These are phyloP conservation scores for Tricholaema leucomelas DNA, from an alignment of 2,113 vertebrate genomes.

Conservation along the genomic window DNA sequence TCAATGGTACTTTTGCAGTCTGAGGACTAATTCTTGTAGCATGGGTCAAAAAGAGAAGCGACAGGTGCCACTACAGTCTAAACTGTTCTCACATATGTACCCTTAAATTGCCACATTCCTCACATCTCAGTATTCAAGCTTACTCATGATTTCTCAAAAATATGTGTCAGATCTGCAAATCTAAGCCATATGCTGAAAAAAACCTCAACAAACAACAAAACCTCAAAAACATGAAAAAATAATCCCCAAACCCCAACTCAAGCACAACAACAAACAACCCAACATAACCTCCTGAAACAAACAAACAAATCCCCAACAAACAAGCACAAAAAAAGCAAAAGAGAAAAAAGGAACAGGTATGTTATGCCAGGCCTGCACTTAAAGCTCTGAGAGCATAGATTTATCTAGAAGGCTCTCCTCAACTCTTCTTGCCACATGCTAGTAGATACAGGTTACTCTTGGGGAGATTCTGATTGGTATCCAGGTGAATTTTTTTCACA, in stretches of 20 bases:
- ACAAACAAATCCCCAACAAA: too few species aligned
- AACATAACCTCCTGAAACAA: too few species aligned
- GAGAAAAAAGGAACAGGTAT: not conserved
- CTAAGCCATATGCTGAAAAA: not conserved
- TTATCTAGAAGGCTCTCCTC: not conserved
- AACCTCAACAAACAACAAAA: too few species aligned
- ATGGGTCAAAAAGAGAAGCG: not conserved
- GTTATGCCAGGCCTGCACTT: not conserved
- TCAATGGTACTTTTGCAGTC: not conserved
- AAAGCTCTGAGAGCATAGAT: not conserved
- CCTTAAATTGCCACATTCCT: not conserved
- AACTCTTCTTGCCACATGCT: not conserved
- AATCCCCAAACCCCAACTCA: not conserved
- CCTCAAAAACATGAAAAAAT: too few species aligned
- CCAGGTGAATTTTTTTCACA: too few species aligned
- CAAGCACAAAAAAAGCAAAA: too few species aligned
- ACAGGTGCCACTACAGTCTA: not conserved
- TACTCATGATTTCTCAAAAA: constrained; percentile 2
- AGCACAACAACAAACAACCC: too few species aligned
- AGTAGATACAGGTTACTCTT: too few species aligned
- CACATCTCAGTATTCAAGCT: not conserved
- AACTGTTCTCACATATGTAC: not conserved
- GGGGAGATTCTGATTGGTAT: too few species aligned
- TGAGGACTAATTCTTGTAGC: not conserved
- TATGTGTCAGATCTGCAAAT: not conserved